Evolutionary conservation across 2,113 vertebrate species (phyloP), one percentile per base, ranked within the genome.

Genomic region (human): DNA sequence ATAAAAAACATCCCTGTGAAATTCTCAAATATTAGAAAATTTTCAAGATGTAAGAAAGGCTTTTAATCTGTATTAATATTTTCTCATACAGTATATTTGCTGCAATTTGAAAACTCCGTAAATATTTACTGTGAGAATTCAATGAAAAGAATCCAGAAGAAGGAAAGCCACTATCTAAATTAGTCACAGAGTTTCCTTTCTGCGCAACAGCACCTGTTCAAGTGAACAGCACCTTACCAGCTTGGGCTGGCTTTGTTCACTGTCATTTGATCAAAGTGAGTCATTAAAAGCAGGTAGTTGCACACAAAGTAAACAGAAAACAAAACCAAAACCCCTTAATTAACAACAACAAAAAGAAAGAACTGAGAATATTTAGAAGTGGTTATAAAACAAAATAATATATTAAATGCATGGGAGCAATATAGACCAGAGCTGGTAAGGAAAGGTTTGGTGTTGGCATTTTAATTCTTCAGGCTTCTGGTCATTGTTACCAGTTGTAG

Each of bases 291-390:
- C 97, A 99, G 94, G 98, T 97, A 98, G 98, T 96, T 99, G 98
- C 98, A 99, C 98, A 99, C 98, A 98, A 98, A 99, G 98, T 97
- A 97, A 96, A 90, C 59, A 75, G 64, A 50, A 96, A 94, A 94
- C 94, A 98, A 98, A 98, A 98, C 92, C 80, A 97, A 96, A 93
- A 38, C 55, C 80, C 97, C 94, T 98, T 97, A 90, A 68, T 97
- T 95, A 97, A 97, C 93, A 98, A 97, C 98, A 97, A 96, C 52
- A 97, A 93, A 98, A 97, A 98, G 97, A 96, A 98, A 81, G 97
- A 97, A 93, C 98, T 98, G 99, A 98, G 95, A 98, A 98, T 98
- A 99, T 99, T 99, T 99, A 99, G 99, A 99, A 99, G 99, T 99
- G 99, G 99, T 99, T 99, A 98, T 99, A 98, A 98, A 98, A 97